Evolutionary conservation across 2,113 vertebrate genomes (phyloP).

Genomic region (Gobius niger): DNA sequence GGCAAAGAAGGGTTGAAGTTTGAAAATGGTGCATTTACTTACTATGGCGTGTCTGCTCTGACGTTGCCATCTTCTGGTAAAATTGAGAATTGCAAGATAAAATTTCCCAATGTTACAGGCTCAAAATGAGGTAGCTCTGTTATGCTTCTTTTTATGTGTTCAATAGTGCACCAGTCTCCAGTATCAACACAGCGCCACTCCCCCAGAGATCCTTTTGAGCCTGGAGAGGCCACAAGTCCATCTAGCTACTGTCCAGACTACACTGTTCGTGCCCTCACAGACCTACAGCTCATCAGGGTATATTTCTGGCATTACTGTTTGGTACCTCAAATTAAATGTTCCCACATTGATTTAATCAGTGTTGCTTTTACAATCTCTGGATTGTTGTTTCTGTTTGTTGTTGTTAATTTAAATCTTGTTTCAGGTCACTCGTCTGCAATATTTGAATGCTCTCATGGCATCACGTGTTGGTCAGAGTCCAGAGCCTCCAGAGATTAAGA

Average conservation of each 20-base stretch:
- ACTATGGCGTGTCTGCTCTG: conserved; percentile 88
- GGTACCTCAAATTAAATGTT: not conserved
- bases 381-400: not conserved
- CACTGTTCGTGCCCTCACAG: conserved; percentile 88
- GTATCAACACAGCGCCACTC: conserved; percentile 76
- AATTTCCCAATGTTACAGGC: not conserved
- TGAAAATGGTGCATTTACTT: conserved; percentile 91
- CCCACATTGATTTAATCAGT: not conserved
- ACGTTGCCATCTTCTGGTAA: conserved; percentile 85
- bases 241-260: conserved; percentile 89
- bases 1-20: conserved; percentile 92
- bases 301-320: not conserved
- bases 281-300: conserved; percentile 87
- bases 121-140: not conserved
- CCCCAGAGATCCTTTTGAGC: conserved; percentile 77
- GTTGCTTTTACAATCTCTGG: not conserved
- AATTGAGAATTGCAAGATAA: conserved; percentile 9
- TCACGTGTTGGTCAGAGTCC: conserved; percentile 81
- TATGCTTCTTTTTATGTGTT: not conserved
- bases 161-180: conserved; percentile 85
- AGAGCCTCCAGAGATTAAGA: conserved; percentile 79
- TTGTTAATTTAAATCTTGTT: not conserved
- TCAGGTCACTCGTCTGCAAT: conserved; percentile 88
- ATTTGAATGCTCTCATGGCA: conserved; percentile 86
- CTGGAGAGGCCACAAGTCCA: conserved; percentile 74